Evolutionary conservation across 2,113 vertebrate species (phyloP), one percentile per base, ranked within the genome.

Genomic region (Zeus faber): DNA sequence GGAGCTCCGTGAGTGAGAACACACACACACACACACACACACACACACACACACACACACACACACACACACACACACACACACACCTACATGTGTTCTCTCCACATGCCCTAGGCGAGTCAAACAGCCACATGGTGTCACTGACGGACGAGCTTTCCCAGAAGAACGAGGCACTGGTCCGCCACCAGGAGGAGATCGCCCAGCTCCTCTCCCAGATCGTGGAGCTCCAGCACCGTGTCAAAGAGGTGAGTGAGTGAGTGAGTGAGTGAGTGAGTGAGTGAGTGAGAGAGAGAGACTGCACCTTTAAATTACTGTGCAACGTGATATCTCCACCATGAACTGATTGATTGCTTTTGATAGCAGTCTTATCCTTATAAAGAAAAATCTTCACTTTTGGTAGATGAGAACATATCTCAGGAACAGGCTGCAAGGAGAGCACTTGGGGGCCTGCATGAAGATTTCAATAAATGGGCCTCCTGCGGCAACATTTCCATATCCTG

Each of bases 1-100:
- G 80, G 96, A 98, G 67, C 93, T 99, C n/a, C 90, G 96, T 98
- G 80, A 93, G 93, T 95, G n/a, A n/a, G n/a, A n/a, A n/a, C 68
- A 14, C 6, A 44, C 0, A 0, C 52, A 27, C 14, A n/a, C 26
- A 45, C 16, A 40, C 24, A 11, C 44, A 17, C 25, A 27, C 18
- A n/a, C 41, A 31, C 40, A 45, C 44, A n/a, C n/a, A 9, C 14
- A 11, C 11, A 3, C 68, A 14, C 6, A 44, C 68, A 14, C 6
- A 44, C 0, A 0, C 52, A 27, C 14, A n/a, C 26, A 45, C 16
- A 40, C 24, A 11, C 44, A 17, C 25, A 27, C 18, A n/a, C 41
- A 31, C 40, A 45, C 44, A n/a, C n/a, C 16, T n/a, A 11, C 11
- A 3, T 46, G 44, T 46, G 20, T 46, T 54, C 41, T 47, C 16